Conservation (phyloP, 2,797 vertebrate species). For the Peromyscus eremicus region DNA sequence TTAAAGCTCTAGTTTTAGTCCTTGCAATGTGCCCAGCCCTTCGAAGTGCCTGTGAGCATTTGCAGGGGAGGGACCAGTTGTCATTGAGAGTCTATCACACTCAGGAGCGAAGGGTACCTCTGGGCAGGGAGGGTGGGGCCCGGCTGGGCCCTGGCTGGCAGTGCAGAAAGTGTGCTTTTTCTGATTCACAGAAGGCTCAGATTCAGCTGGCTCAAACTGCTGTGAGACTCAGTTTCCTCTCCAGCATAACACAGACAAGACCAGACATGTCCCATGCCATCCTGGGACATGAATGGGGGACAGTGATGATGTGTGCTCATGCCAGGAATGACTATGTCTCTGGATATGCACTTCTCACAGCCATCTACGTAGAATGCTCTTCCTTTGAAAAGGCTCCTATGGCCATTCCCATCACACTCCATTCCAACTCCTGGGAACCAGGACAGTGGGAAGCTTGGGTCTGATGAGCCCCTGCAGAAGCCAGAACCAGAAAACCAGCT, state of each 20-base stretch:
- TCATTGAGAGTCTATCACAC: rapidly evolving
- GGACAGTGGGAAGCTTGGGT: not conserved
- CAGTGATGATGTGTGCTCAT: not conserved
- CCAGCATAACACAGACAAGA: not conserved
- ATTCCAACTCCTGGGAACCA: not conserved
- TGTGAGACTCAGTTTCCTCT: not conserved
- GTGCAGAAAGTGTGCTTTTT: not conserved
- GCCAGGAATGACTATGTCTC: not conserved
- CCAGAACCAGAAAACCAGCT: rapidly evolving
- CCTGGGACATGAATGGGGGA: too few relatives aligned
- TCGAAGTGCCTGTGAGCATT: not conserved
- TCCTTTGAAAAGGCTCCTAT: not conserved
- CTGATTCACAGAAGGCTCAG: not conserved
- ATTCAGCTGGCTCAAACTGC: not conserved
- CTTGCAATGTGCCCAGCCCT: not conserved
- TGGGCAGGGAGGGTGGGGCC: too few relatives aligned
- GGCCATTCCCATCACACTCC: not conserved
- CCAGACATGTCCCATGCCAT: not conserved
- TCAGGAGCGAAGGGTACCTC: not conserved
- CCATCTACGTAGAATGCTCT: not conserved
- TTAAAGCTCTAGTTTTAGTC: too few relatives aligned
- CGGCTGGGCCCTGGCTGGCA: not conserved
- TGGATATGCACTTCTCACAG: rapidly evolving
- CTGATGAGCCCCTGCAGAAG: too few relatives aligned
- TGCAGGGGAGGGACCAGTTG: not conserved